Conservation (phyloP, 2,888 invertebrate genomes). For the Keiferia lycopersicella region DNA sequence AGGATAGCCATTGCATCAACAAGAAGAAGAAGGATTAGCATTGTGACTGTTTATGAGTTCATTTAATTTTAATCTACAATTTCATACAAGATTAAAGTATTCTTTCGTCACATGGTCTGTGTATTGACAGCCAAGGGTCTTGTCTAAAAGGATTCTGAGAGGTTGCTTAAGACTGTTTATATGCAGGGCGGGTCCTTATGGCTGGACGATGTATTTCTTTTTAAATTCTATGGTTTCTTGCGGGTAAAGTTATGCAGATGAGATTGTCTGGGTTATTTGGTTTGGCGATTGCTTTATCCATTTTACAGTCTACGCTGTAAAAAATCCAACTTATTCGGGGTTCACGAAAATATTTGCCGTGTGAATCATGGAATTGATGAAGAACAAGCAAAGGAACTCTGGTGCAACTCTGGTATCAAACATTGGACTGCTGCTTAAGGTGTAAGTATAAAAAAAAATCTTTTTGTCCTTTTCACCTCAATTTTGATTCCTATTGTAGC, state of each 20-base stretch:
- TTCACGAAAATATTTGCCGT: neutral
- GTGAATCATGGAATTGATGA: too few relatives aligned
- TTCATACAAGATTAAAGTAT: too few relatives aligned
- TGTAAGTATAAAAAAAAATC: too few relatives aligned
- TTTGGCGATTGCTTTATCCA: conserved; percentile 22
- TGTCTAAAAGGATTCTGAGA: conserved; percentile 53
- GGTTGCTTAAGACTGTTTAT: conserved; percentile 57
- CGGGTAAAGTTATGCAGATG: conserved; percentile 48
- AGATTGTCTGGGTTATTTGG: conserved; percentile 31
- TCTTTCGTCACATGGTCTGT: neutral
- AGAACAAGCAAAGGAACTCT: neutral
- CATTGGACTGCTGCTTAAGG: too few relatives aligned
- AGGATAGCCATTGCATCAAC: too few relatives aligned
- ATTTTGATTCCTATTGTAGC: too few relatives aligned
- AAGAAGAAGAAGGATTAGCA: too few relatives aligned
- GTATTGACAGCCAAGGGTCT: conserved; percentile 34
- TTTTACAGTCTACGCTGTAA: neutral
- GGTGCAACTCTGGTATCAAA: too few relatives aligned
- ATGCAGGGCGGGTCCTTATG: conserved; percentile 48
- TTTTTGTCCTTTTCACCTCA: too few relatives aligned
- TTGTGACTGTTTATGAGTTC: too few relatives aligned
- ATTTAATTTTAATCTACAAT: too few relatives aligned
- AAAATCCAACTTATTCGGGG: neutral
- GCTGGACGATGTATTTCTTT: conserved; percentile 35
- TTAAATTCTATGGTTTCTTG: conserved; percentile 47